These are phyloP conservation scores for Leucozona laternaria DNA, from an alignment of 2,888 invertebrate genomes.

Conservation along the genomic window DNA sequence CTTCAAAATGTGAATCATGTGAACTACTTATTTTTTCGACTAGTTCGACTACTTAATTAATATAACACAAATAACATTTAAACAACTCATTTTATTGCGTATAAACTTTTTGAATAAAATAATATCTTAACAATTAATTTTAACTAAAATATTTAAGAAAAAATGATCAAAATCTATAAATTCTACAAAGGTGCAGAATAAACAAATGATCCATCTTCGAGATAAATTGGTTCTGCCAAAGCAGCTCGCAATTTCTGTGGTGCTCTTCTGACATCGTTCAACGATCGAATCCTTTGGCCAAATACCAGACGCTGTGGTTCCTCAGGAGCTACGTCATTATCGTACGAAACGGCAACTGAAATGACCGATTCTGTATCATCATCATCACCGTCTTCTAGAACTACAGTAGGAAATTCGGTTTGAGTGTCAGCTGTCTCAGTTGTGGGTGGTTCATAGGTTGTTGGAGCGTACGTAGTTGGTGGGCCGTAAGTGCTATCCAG, in stretches of 20 bases:
- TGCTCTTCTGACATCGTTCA: neutral
- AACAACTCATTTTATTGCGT: neutral
- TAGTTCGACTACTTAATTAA: no score
- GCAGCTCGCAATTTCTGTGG: conserved; percentile 37
- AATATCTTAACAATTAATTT: conserved; percentile 11
- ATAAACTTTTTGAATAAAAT: neutral
- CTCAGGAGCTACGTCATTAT: conserved; percentile 30
- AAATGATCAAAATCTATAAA: conserved; percentile 24
- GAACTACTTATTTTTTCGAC: no score
- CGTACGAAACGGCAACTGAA: conserved; percentile 67
- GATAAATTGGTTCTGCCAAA: conserved; percentile 46
- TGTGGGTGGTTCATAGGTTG: conserved; percentile 28
- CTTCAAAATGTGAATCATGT: no score
- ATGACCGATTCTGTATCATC: conserved; percentile 68
- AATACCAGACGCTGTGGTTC: conserved; percentile 51
- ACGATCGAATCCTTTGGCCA: conserved; percentile 21
- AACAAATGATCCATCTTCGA: conserved; percentile 59
- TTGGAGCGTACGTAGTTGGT: conserved; percentile 28
- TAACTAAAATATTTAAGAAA: conserved; percentile 13
- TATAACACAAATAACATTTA: neutral
- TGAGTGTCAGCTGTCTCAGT: conserved; percentile 16
- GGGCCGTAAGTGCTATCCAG: conserved; percentile 59
- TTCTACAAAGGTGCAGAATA: conserved; percentile 58
- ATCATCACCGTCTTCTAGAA: conserved; percentile 40
- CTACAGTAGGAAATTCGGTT: conserved; percentile 37